These are phyloP conservation scores for Piscicola geometra DNA, from an alignment of 2,888 invertebrate genomes.

Conservation along the genomic window DNA sequence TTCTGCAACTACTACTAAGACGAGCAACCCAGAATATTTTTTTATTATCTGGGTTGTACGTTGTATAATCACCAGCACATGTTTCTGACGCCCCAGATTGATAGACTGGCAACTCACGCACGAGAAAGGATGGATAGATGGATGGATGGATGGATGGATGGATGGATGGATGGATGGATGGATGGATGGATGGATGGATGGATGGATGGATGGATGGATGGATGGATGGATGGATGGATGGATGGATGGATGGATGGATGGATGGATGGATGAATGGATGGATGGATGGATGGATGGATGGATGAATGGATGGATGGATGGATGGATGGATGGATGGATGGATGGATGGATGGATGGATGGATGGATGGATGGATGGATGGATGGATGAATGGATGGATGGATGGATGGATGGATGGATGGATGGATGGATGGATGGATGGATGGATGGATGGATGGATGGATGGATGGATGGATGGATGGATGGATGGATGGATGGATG, in stretches of 20 bases:
- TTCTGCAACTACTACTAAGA: too few species aligned
- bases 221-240: background rate
- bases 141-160: background rate
- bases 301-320: background rate
- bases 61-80: too few species aligned
- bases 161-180: background rate
- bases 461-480: background rate
- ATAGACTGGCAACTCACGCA: too few species aligned
- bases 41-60: too few species aligned
- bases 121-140: too few species aligned
- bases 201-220: constrained; percentile 6
- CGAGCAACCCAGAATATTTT: too few species aligned
- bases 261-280: too few species aligned
- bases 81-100: too few species aligned
- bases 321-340: background rate
- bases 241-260: too few species aligned
- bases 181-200: background rate
- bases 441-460: background rate
- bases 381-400: too few species aligned
- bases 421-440: background rate
- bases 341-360: constrained; percentile 5
- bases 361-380: background rate
- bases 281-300: background rate
- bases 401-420: constrained; percentile 5
- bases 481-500: background rate